Evolutionary conservation across 2,113 vertebrate species (phyloP).

Genomic region (Caretta caretta): DNA sequence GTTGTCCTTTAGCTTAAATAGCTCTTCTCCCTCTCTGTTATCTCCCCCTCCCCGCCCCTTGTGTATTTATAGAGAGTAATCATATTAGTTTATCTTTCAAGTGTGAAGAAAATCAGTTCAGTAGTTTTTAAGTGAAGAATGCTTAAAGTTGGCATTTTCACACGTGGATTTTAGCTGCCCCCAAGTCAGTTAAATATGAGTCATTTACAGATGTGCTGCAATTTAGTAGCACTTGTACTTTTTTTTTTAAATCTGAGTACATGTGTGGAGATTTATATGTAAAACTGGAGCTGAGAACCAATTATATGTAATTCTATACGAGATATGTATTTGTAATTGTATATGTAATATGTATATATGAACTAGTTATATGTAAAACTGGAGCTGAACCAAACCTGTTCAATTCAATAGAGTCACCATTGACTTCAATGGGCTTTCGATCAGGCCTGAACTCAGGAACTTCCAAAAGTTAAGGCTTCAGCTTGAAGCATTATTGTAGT

Average conservation of each 20-base stretch:
- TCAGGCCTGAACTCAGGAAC: background rate
- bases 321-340: too few species aligned
- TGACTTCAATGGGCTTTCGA: background rate
- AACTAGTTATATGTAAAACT: background rate
- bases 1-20: background rate
- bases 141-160: background rate
- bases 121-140: background rate
- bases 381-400: background rate
- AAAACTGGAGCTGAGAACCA: background rate
- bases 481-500: background rate
- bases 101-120: background rate
- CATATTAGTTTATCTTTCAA: background rate
- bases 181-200: background rate
- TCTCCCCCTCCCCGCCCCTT: background rate
- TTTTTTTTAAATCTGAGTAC: background rate
- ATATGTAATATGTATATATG: background rate
- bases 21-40: background rate
- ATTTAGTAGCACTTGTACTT: background rate
- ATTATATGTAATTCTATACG: too few species aligned
- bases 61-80: background rate
- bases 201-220: background rate
- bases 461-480: background rate
- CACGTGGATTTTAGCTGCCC: background rate
- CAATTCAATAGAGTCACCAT: background rate
- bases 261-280: background rate